phyloP scores from a whole-genome alignment of 1,140 invertebrate genomes.

The Drosophila guanche region DNA sequence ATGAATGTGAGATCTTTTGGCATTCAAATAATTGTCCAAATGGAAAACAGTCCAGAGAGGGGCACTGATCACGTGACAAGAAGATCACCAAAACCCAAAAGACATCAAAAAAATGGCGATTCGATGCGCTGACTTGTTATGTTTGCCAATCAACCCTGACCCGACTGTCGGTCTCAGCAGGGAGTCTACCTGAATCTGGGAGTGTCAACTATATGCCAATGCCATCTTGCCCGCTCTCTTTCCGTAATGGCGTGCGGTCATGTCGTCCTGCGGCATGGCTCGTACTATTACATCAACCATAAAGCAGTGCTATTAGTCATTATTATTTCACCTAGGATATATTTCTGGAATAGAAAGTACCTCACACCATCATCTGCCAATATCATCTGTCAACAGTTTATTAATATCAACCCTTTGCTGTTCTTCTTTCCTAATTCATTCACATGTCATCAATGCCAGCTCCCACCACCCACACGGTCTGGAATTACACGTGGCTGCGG shows the following conservation, averaged over 20 bases:
- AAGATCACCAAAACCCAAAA: slow-evolving; percentile 20
- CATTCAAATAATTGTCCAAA: slow-evolving; percentile 33
- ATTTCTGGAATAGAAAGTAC: too few species aligned
- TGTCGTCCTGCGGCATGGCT: neutral
- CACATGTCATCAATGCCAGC: too few species aligned
- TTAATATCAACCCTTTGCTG: too few species aligned
- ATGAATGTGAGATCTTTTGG: slow-evolving; percentile 37
- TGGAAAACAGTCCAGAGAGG: slow-evolving; percentile 38
- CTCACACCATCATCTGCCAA: too few species aligned
- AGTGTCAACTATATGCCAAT: slow-evolving; percentile 20
- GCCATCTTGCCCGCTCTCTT: neutral
- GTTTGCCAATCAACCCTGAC: slow-evolving; percentile 19
- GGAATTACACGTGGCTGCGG: too few species aligned
- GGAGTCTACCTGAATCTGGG: neutral
- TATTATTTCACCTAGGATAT: too few species aligned
- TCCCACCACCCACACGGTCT: too few species aligned
- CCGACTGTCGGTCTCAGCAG: neutral
- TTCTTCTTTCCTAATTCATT: too few species aligned
- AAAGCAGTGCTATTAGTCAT: neutral
- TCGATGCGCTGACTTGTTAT: slow-evolving; percentile 48
- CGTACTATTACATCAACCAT: neutral
- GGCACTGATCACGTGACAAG: slow-evolving; percentile 42
- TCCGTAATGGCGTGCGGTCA: neutral
- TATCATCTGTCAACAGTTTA: too few species aligned
- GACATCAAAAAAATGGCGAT: slow-evolving; percentile 66